phyloP scores from a whole-genome alignment of 2,888 invertebrate genomes.

The Cheilosia soror region DNA sequence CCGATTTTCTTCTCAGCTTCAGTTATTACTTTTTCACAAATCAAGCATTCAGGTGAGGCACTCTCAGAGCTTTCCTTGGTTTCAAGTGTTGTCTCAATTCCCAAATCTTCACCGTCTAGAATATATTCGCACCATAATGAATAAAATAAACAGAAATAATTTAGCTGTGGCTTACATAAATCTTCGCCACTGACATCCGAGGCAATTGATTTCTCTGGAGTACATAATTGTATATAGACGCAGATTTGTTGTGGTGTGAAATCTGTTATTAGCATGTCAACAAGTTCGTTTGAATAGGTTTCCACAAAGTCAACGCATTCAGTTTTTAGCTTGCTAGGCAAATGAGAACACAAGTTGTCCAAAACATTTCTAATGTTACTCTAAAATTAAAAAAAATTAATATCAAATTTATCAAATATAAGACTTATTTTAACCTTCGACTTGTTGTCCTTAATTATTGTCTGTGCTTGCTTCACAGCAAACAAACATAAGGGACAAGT shows the following conservation, averaged over 20 bases:
- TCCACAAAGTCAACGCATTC: conserved; percentile 92
- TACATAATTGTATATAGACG: conserved; percentile 90
- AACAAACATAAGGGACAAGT: conserved; percentile 94
- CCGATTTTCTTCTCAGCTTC: conserved; percentile 81
- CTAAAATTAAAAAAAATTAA: conserved; percentile 83
- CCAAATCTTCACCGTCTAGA: conserved; percentile 88
- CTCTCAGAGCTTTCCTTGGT: conserved; percentile 83
- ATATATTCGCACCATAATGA: conserved; percentile 82
- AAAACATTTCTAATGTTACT: conserved; percentile 88
- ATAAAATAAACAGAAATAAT: conserved; percentile 21
- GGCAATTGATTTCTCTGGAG: conserved; percentile 84
- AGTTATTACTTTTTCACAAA: conserved; percentile 81
- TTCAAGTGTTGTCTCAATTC: conserved; percentile 82
- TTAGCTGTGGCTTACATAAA: conserved; percentile 7
- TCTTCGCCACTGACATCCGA: conserved; percentile 76
- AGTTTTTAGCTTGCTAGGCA: conserved; percentile 86
- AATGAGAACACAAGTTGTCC: conserved; percentile 88
- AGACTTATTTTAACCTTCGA: conserved; percentile 86
- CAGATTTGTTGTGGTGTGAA: conserved; percentile 91
- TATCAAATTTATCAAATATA: background rate
- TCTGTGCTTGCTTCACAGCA: conserved; percentile 91
- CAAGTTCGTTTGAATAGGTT: conserved; percentile 89
- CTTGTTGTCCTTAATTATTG: conserved; percentile 89
- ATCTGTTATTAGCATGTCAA: conserved; percentile 91
- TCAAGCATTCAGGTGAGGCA: conserved; percentile 79